Evolutionary conservation across 2,113 vertebrate genomes (phyloP), one percentile per base, ranked within the genome.

Genomic region (Deroptyus accipitrinus): DNA sequence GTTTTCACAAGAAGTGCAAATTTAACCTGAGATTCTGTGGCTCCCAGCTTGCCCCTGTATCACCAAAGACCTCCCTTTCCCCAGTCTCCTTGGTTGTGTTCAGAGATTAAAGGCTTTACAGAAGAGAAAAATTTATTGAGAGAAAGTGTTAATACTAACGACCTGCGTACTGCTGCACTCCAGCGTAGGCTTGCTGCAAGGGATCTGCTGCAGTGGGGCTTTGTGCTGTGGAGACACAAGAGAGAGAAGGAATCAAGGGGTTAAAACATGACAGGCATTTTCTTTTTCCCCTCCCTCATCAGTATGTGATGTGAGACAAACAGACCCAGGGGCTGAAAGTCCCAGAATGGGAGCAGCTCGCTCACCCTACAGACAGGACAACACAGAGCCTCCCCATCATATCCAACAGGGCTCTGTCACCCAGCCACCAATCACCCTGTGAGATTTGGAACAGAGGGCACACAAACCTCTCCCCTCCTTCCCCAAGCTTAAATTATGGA

Each of bases 111-210:
- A 78, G 55, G 23, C 17, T n/a, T 35, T 55, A 85, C n/a, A 79
- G 35, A 82, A 28, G 52, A 90, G 88, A 96, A 98, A 97, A 86
- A 55, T 90, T 96, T 94, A 89, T 88, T 95, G 96, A 92, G 97
- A 95, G 97, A 97, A 96, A 97, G 97, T 93, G 96, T 90, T 98
- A 98, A 98, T 99, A 98, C 98, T 99, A 99, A 99, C 99, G 98
- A 99, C 99, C 99, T 99, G 99, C 99, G 88, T 99, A 99, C 98
- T 99, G 99, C 98, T 99, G 99, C 98, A 99, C 99, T 99, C 99
- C 99, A 22, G 99, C 99, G 97, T 99, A 99, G 97, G 99, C 99
- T 98, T 99, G 99, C 98, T 99, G 99, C 97, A 99, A 98, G 92
- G 99, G 99, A 96, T 99, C 99, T 85, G 99, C 99, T 96, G 99